Percentiles rank a stretch among this genome's conserved stretches.
phyloP scores from a whole-genome alignment of 2,113 vertebrate species.

The Alosa alosa region DNA sequence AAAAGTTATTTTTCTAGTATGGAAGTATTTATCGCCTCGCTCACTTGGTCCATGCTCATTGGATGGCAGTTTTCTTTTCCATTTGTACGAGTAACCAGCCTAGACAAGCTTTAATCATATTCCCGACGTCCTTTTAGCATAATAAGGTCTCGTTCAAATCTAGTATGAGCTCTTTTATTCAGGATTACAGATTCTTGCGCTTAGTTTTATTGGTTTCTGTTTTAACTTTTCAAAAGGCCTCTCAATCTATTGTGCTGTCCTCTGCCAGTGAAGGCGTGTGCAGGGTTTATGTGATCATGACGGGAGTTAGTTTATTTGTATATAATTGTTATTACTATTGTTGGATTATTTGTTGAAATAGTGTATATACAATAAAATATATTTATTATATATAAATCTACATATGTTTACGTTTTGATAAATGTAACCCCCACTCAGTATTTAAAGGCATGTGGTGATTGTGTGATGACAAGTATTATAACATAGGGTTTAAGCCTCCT shows the following conservation, averaged over 20 bases:
- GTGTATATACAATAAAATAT: constrained; percentile 16
- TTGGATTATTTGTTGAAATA: constrained; percentile 12
- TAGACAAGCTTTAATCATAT: neutral
- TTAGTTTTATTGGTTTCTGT: constrained; percentile 1
- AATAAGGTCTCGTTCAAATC: neutral
- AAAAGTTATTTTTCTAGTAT: neutral
- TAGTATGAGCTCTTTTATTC: neutral
- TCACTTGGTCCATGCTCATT: neutral
- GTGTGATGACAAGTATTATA: neutral
- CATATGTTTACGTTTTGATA: neutral
- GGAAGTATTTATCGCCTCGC: neutral
- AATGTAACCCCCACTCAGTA: too few species aligned
- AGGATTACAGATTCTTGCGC: neutral
- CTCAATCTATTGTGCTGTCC: neutral
- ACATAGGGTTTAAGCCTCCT: neutral
- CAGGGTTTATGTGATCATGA: neutral
- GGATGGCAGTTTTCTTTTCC: neutral
- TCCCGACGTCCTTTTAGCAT: neutral
- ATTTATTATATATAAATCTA: constrained; percentile 9
- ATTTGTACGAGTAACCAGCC: neutral
- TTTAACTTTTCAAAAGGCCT: neutral
- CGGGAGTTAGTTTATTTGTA: neutral
- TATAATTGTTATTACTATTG: neutral
- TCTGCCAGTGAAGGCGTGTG: neutral
- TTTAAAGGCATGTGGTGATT: neutral